These are phyloP conservation scores for Varanus salvator DNA, from an alignment of 2,113 vertebrate species.

Conservation along the genomic window DNA sequence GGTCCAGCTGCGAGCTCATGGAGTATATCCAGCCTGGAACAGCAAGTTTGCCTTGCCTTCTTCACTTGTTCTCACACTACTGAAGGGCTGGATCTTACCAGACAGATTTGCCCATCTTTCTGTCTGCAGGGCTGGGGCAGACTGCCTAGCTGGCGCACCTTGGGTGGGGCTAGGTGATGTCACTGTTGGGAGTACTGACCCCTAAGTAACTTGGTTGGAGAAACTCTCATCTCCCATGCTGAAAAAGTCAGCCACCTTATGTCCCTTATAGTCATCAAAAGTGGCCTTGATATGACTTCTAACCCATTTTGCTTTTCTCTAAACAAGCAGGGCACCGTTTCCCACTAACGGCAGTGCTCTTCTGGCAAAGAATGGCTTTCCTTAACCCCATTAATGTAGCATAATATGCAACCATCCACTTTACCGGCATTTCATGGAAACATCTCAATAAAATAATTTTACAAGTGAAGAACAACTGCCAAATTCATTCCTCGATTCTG, in stretches of 20 bases:
- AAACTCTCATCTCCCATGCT: background rate
- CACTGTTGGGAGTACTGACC: background rate
- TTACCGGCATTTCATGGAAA: background rate
- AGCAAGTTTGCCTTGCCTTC: background rate
- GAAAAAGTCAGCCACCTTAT: background rate
- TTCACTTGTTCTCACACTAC: background rate
- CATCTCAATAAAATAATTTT: constrained; percentile 7
- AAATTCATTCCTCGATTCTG: constrained; percentile 3
- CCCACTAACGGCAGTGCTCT: background rate
- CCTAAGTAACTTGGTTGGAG: background rate
- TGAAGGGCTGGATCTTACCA: background rate
- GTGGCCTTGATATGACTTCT: background rate
- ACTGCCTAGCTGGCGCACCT: background rate
- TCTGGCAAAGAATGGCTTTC: background rate
- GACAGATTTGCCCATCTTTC: background rate
- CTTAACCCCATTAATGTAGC: background rate
- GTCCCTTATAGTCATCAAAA: too few species aligned
- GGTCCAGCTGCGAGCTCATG: background rate
- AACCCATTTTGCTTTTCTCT: background rate
- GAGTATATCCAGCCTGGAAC: background rate
- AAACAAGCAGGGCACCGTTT: background rate
- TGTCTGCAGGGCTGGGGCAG: background rate
- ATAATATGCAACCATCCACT: background rate
- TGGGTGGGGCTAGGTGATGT: background rate
- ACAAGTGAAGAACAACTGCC: background rate